Evolutionary conservation across 2,113 vertebrate genomes (phyloP).

Genomic region (Anoplopoma fimbria): DNA sequence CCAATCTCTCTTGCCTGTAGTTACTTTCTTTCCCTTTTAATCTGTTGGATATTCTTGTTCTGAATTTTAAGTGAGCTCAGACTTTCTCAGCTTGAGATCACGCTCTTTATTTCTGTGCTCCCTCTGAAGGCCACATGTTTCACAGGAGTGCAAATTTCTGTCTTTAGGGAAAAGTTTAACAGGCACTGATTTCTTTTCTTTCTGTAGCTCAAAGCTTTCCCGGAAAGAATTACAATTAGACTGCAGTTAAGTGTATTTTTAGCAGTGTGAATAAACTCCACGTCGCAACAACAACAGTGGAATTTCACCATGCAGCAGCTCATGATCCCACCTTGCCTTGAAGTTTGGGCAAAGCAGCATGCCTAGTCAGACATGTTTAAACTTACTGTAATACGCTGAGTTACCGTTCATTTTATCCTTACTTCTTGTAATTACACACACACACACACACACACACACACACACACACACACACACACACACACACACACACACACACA

Average conservation of each 20-base stretch:
- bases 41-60: not conserved
- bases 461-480: not conserved
- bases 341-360: not conserved
- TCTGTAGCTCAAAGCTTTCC: not conserved
- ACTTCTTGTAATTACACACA: not conserved
- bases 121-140: slow-evolving; percentile 8
- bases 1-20: slow-evolving; percentile 1
- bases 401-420: not conserved
- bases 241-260: not conserved
- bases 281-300: slow-evolving; percentile 12
- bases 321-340: not conserved
- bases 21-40: slow-evolving; percentile 12
- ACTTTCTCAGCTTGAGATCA: not conserved
- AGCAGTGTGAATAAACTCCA: not conserved
- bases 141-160: not conserved
- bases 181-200: not conserved
- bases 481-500: not conserved
- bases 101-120: slow-evolving; percentile 2
- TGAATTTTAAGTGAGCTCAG: slow-evolving; percentile 26
- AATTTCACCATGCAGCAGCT: not conserved
- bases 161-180: not conserved
- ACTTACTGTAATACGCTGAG: not conserved
- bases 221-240: not conserved
- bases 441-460: too few species aligned
- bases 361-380: not conserved